phyloP scores from a whole-genome alignment of 2,113 vertebrate genomes.

The Odobenus rosmarus region DNA sequence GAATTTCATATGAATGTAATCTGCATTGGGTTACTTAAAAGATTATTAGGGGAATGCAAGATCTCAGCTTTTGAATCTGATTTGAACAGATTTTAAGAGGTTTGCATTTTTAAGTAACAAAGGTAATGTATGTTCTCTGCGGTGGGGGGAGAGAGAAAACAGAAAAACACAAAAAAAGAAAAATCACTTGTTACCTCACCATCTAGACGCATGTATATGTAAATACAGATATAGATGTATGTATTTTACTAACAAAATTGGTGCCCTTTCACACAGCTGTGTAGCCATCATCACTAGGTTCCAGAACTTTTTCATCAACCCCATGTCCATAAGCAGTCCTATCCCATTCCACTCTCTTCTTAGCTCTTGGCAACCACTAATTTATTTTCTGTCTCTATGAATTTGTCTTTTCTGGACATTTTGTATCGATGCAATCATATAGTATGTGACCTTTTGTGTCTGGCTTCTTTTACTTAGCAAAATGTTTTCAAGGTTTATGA shows the following conservation, averaged over 20 bases:
- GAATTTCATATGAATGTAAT: not conserved
- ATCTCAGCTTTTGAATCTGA: not conserved
- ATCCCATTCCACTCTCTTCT: not conserved
- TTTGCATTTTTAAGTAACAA: slow-evolving; percentile 6
- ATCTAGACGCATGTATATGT: not conserved
- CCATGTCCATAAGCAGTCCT: not conserved
- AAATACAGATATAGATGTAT: not conserved
- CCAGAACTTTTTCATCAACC: not conserved
- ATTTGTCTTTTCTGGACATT: not conserved
- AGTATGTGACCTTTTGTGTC: not conserved
- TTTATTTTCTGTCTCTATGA: not conserved
- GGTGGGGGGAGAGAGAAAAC: not conserved
- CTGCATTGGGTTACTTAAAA: not conserved
- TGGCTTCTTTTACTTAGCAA: not conserved
- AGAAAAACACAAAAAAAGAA: not conserved
- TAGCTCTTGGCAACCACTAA: not conserved
- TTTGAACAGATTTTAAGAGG: not conserved
- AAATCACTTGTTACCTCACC: not conserved
- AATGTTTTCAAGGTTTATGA: not conserved
- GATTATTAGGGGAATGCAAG: not conserved
- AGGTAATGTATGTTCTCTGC: not conserved
- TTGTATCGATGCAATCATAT: not conserved
- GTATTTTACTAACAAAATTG: not conserved
- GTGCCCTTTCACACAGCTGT: not conserved
- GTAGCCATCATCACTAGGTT: not conserved